Evolutionary conservation across 2,113 vertebrate species (phyloP).

Genomic region (Ceyx cyanopectus): DNA sequence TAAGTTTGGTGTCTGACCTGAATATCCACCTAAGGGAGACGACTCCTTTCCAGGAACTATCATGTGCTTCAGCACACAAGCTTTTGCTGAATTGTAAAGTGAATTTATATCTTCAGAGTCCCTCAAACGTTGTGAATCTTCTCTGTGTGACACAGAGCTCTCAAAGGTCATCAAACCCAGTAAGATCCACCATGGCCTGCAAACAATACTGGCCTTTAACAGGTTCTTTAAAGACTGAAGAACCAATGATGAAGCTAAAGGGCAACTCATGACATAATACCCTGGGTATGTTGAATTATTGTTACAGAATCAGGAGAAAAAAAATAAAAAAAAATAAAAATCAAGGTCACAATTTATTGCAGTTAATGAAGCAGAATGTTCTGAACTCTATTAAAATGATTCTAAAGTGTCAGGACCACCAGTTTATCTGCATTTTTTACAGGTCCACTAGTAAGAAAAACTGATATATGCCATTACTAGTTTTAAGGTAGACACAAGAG

Average conservation of each 20-base stretch:
- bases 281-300: background rate
- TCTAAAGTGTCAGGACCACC: background rate
- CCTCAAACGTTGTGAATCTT: background rate
- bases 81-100: background rate
- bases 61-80: background rate
- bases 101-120: background rate
- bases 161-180: background rate
- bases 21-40: background rate
- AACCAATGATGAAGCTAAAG: background rate
- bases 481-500: background rate
- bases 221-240: background rate
- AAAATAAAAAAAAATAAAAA: background rate
- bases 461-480: background rate
- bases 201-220: background rate
- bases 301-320: background rate
- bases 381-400: background rate
- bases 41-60: background rate
- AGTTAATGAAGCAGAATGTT: background rate
- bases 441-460: background rate
- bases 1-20: background rate
- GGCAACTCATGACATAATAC: background rate
- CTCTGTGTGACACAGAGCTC: background rate
- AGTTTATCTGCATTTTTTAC: background rate
- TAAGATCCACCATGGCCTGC: background rate
- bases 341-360: background rate